Evolutionary conservation across 1,140 invertebrate genomes (phyloP), one percentile per base, ranked within the genome.

Genomic region (Leptinotarsa undecemlineata): DNA sequence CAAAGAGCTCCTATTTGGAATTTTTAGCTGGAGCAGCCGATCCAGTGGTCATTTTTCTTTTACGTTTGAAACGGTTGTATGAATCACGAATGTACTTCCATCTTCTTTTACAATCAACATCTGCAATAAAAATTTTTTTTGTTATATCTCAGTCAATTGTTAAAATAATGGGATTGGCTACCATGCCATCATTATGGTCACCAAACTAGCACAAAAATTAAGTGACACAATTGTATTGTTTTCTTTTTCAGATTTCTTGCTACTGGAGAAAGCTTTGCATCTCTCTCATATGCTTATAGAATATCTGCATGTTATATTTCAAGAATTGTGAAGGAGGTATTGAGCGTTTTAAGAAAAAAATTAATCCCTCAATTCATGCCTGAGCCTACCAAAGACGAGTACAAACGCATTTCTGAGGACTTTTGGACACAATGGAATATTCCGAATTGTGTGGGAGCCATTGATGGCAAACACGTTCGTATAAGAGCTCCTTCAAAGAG

Each of bases 401-500:
- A 26, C 26, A 26, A 26, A 26, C 26, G 26, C 26, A 26, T 26
- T 26, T 26, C 26, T 26, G 61, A 80, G 72, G 73, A 76, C 62
- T 82, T 79, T 72, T 64, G 51, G 11, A 11, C 51, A 19, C 13
- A 73, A 61, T 75, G 75, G 76, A 73, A 77, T 42, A 75, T 77
- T 71, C 61, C 73, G 3, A 74, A 75, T 62, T 75, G 73, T 48
- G 64, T 77, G 6, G 75, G 79, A 73, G 72, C 74, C 48, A 78
- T 82, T 21, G 81, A 82, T 75, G 80, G 79, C 47, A 81, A 82
- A 77, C 79, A 81, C 74, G 60, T 78, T 57, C 14, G 3, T 17
- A 33, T 88, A 42, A 70, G 83, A 78, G 73, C 68, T 2, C 87
- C 87, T 61, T 4, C 48, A 23, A 76, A 84, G 47, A 83, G 81